Evolutionary conservation across 30 jellyfish, hydroid and myxozoan genomes (phyloP).

Genomic region (Rhopilema esculentum): DNA sequence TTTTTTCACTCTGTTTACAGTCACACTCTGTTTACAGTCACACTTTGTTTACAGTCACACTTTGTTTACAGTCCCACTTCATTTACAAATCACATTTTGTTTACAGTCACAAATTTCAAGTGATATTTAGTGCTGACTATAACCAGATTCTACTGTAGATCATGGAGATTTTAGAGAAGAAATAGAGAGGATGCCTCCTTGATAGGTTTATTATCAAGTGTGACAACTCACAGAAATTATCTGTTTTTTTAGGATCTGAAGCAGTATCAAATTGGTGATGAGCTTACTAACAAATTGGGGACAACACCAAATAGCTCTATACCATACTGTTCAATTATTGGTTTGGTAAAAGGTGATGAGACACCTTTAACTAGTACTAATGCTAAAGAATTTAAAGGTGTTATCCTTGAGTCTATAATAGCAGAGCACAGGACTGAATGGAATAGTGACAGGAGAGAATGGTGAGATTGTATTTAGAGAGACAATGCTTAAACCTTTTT

Average conservation of each 20-base stretch:
- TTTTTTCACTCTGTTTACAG: too few relatives aligned
- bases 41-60: too few relatives aligned
- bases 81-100: too few relatives aligned
- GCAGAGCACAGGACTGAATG: constrained; percentile 72
- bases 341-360: constrained; percentile 47
- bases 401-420: constrained; percentile 20
- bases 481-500: too few relatives aligned
- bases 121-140: too few relatives aligned
- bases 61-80: too few relatives aligned
- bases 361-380: constrained; percentile 8
- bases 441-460: constrained; percentile 29
- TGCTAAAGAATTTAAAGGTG: constrained; percentile 37
- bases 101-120: too few relatives aligned
- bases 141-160: too few relatives aligned
- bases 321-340: constrained; percentile 70
- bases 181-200: too few relatives aligned
- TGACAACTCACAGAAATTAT: not conserved
- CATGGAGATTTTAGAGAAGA: too few relatives aligned
- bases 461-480: constrained; percentile 33
- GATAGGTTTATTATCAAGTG: too few relatives aligned
- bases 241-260: constrained; percentile 40
- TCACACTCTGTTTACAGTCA: too few relatives aligned
- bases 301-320: constrained; percentile 24
- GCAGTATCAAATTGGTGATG: constrained; percentile 52
- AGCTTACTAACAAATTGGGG: constrained; percentile 28